Base-by-base conservation (phyloP, 2,113 vertebrate species). In the Spilogale gracilis region DNA sequence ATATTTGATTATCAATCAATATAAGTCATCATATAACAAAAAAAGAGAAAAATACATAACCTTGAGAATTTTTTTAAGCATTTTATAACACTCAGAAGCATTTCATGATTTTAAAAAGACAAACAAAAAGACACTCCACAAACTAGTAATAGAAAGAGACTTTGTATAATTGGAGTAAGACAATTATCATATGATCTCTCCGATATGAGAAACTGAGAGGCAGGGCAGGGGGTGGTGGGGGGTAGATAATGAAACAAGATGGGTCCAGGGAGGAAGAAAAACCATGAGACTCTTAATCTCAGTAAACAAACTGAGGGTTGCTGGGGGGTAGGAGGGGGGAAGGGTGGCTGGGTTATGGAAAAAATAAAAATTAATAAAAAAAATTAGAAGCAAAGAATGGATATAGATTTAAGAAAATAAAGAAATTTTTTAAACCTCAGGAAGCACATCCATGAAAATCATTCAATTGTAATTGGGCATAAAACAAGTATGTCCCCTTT, bases 1-100 rank as follows among this genome's bases (percentile, higher is more conserved):
- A 61, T 83, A 95, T 84, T 43, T 96, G 45, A 96, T 45, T 67
- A 83, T 67, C 38, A 87, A 30, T 56, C 79, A 74, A 7, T 82
- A 67, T 18, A 88, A 83, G 14, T 79, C 14, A 73, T 16, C 5
- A 50, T 56, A 43, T 48, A 83, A 92, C 25, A 83, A 8, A 60
- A 93, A 91, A 67, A 17, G 23, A 81, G 2, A 94, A 82, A 96
- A 83, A 88, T 5, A 2, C 23, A 69, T n/a, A 27, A 67, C 10
- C 38, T 58, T 27, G 67, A 45, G 11, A 76, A 30, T 43, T 58
- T 60, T 93, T 83, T 50, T 32, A 78, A 90, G 10, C 32, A 88
- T 78, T 71, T 89, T 9, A 18, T 13, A 92, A 63, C 25, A 92
- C 67, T 84, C 32, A 92, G 69, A 10, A 92, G 9, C 5, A 9